Base-by-base conservation (phyloP, 37 sponge, comb jelly and placozoan species). In the Cliona cf. orientalis region DNA sequence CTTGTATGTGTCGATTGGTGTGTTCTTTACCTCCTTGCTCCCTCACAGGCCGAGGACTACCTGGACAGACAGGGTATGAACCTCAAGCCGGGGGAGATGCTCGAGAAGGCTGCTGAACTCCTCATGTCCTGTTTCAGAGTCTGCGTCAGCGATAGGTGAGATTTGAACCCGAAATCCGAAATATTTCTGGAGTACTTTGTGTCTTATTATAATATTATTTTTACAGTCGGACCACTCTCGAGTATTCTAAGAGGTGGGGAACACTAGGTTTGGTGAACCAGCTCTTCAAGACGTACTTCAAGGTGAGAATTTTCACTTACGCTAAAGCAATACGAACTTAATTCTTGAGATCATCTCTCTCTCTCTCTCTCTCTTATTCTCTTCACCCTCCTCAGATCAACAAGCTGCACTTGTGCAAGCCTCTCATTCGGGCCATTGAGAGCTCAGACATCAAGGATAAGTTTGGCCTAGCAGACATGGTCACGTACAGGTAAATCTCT, bases 221-320 rank as follows among this genome's bases (percentile, higher is more conserved):
- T 26, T 46, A 28, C 46, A 91, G 89, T 28, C 80, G 95, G 11
- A 53, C 92, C 19, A 37, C 82, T 36, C 45, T 75, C 70, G 89
- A 95, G 5, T 34, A 62, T 7, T 81, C 95, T 5, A 95, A 95
- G 80, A 87, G 88, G 72, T 93, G 94, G 92, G 96, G 96, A 32
- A 92, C 91, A 1, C 62, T 95, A 61, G 67, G 82, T 37, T 76
- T 98, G 14, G 87, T 95, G 36, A 98, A 98, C 59, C 90, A 96
- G 46, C 85, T 98, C 53, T 95, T 98, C 84, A 98, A 98, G 60
- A 87, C 93, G 26, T 98, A 98, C 65, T 98, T 98, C 77, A 93
- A 89, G 86, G 92, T 95, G 38, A 69, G 43, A 43, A 7, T 37
- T 61, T 76, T 39, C 23, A 2, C 36, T 6, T 61, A 17, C 62